Base-by-base conservation (phyloP, 2,888 invertebrate species). In the Shargacucullia verbasci region DNA sequence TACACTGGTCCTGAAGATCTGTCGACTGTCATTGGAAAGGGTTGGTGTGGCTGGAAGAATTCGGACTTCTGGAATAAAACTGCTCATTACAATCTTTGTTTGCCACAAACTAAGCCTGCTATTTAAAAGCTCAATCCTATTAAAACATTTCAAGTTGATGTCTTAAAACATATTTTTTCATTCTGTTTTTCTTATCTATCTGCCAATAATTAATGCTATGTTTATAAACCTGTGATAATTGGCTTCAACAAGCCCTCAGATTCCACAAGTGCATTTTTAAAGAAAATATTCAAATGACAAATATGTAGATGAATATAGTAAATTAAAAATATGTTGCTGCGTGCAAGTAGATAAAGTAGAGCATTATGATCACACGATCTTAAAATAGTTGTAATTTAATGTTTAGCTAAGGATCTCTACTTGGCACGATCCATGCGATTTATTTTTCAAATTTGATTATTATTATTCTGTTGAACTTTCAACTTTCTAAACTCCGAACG, bases 1-100 rank as follows among this genome's bases (percentile, higher is more conserved):
- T 99, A 98, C 88, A 99, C 98, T 0, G 99, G 98, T 0, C 88
- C 94, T 0, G 99, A 99, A 79, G 97, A 98, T 80, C 85, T 99
- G 46, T 93, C 95, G 31, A 95, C 94, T 0, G 96, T 98, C 46
- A 93, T 96, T 69, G 95, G 93, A 60, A 97, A 99, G 94, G 99
- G 99, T 6, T 99, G 99, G 98, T 99, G 99, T 86, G 98, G 97
- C 0, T 99, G 99, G 99, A 99, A 99, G 88, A 96, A 96, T 27
- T 94, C 96, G 2, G 96, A 97, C 64, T 99, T 99, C 90, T 99
- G 99, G 99, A 97, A 97, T 81, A 97, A 98, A 88, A 97, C 96
- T 81, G 97, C 98, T 57, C 99, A 98, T 91, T 99, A 99, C 85
- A 99, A 99, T 88, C 95, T 99, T 86, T 99, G 99, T 91, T 95